Evolutionary conservation across 2,113 vertebrate genomes (phyloP).

Genomic region (Hippocampus abdominalis): DNA sequence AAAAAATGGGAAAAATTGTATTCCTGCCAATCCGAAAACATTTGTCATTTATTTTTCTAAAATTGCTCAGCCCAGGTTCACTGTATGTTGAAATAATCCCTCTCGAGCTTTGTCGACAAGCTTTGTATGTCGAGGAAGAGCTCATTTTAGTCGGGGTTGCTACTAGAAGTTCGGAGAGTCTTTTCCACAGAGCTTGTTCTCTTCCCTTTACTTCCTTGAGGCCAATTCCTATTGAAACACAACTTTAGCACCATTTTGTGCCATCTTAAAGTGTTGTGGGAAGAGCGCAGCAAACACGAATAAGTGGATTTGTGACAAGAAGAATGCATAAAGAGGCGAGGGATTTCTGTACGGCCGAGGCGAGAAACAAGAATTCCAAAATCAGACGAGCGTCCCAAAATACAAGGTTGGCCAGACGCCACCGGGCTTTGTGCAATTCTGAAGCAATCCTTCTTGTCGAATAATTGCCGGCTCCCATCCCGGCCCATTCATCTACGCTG

Average conservation of each 20-base stretch:
- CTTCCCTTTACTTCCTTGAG: too few relatives aligned
- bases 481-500: constrained; percentile 11
- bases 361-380: neutral
- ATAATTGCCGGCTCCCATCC: constrained; percentile 11
- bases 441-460: constrained; percentile 27
- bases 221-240: too few relatives aligned
- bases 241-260: too few relatives aligned
- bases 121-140: too few relatives aligned
- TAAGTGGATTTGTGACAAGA: neutral
- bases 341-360: neutral
- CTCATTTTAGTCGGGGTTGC: too few relatives aligned
- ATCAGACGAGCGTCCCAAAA: neutral
- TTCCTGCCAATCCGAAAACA: neutral
- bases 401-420: neutral
- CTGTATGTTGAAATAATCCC: too few relatives aligned
- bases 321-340: neutral
- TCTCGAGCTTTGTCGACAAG: too few relatives aligned
- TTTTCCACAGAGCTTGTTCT: too few relatives aligned
- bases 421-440: constrained; percentile 17
- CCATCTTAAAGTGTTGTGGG: neutral
- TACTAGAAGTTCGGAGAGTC: too few relatives aligned
- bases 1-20: neutral
- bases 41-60: neutral
- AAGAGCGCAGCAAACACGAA: neutral
- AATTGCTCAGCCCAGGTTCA: too few relatives aligned